Conservation (phyloP, 2,113 vertebrate genomes). For the Neofelis nebulosa region DNA sequence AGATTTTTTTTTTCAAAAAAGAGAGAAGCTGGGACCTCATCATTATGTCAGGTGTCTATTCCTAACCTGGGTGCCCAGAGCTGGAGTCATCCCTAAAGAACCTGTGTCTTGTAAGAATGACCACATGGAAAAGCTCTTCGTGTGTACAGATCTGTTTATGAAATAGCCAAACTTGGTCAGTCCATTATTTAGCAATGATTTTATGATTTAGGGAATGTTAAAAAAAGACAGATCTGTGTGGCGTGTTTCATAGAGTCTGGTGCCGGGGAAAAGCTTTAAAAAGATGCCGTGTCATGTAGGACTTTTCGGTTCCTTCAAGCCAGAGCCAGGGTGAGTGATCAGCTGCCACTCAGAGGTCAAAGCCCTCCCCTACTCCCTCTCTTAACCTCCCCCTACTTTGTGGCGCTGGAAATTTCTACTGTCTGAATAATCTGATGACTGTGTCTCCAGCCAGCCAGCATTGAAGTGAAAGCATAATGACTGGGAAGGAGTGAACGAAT, state of each 20-base stretch:
- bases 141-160: rapidly evolving
- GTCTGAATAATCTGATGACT: background rate
- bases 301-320: background rate
- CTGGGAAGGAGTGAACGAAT: background rate
- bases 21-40: background rate
- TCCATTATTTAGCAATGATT: background rate
- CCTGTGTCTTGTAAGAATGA: rapidly evolving
- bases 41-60: rapidly evolving
- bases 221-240: background rate
- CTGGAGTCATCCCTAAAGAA: rapidly evolving
- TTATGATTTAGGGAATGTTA: background rate
- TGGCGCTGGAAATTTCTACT: background rate
- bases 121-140: rapidly evolving
- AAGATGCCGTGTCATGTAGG: background rate
- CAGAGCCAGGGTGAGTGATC: background rate
- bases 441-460: background rate
- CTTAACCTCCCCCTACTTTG: background rate
- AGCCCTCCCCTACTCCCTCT: background rate
- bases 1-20: too few relatives aligned
- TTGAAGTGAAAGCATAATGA: background rate
- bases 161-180: rapidly evolving
- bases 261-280: background rate
- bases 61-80: background rate
- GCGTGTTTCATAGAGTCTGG: background rate
- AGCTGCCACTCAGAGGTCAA: background rate